Evolutionary conservation across 2,797 vertebrate genomes (phyloP).

Genomic region (Meda fulgida): DNA sequence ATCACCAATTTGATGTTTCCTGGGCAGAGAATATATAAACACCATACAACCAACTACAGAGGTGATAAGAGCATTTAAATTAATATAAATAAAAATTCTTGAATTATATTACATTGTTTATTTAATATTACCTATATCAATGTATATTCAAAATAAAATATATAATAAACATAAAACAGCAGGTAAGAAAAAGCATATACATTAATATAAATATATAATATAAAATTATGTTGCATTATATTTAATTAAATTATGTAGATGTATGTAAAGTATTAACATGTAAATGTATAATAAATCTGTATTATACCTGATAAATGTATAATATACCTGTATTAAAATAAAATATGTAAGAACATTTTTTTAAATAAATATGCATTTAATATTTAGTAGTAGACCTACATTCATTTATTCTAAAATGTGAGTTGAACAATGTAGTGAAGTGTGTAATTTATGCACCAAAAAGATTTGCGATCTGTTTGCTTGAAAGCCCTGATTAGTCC

Average conservation of each 20-base stretch:
- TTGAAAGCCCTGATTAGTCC: neutral
- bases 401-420: neutral
- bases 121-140: neutral
- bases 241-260: neutral
- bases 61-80: neutral
- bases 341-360: neutral
- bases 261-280: neutral
- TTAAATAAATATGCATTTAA: neutral
- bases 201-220: neutral
- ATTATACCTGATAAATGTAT: neutral
- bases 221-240: neutral
- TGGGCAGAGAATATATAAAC: conserved; percentile 11
- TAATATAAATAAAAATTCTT: neutral
- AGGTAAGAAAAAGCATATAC: neutral
- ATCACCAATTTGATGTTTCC: neutral
- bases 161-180: neutral
- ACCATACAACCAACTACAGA: neutral
- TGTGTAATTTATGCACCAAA: neutral
- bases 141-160: neutral
- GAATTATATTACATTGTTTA: neutral
- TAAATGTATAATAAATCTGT: neutral
- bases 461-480: neutral
- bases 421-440: neutral
- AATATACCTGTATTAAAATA: neutral
- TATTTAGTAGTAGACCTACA: neutral